Evolutionary conservation across 2,797 vertebrate genomes (phyloP).

Genomic region (Fundulus diaphanus): DNA sequence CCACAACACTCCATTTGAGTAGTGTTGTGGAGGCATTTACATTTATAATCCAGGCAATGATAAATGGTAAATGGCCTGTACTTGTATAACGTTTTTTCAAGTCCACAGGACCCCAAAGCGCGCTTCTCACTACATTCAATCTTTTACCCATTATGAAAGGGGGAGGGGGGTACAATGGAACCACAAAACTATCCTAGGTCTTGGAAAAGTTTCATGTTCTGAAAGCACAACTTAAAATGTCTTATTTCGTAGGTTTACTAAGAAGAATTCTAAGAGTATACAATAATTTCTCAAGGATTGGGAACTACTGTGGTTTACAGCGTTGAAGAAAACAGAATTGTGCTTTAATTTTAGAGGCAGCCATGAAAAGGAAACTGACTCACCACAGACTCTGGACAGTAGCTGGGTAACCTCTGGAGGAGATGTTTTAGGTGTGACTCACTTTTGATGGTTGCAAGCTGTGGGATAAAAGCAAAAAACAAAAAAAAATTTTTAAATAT

Average conservation of each 20-base stretch:
- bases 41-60: too few relatives aligned
- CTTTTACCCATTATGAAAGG: too few relatives aligned
- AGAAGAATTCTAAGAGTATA: neutral
- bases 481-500: neutral
- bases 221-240: neutral
- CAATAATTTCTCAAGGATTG: neutral
- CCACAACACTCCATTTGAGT: too few relatives aligned
- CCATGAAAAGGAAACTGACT: constrained; percentile 40
- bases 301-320: neutral
- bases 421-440: constrained; percentile 96
- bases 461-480: constrained; percentile 18
- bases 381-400: constrained; percentile 97
- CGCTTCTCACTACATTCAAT: too few relatives aligned
- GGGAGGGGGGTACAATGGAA: too few relatives aligned
- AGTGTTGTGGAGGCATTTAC: too few relatives aligned
- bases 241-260: neutral
- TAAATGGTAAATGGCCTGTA: too few relatives aligned
- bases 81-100: too few relatives aligned
- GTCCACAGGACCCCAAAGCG: too few relatives aligned
- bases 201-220: too few relatives aligned
- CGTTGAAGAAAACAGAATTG: neutral
- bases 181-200: too few relatives aligned
- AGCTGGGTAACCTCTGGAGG: constrained; percentile 91
- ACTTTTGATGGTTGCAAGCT: constrained; percentile 97
- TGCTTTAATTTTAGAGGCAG: neutral